Percentiles rank a stretch among this genome's conserved stretches.
phyloP scores from a whole-genome alignment of 2,797 vertebrate species.

The Apogon hyalosoma region DNA sequence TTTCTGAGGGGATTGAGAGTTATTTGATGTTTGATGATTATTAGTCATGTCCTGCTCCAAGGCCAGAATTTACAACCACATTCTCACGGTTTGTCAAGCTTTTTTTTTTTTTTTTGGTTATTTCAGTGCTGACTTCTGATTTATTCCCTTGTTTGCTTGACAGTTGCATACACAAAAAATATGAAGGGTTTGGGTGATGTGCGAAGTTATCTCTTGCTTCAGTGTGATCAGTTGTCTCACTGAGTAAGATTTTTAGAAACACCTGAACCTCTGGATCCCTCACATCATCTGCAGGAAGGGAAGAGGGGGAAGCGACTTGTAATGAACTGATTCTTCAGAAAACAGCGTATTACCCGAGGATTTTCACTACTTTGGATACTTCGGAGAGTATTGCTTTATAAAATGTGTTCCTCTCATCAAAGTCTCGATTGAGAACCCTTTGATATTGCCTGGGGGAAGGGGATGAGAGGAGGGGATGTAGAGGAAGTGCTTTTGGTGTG shows the following conservation, averaged over 20 bases:
- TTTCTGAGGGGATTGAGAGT: constrained; percentile 71
- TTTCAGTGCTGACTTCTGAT: constrained; percentile 23
- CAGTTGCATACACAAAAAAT: neutral
- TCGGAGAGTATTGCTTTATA: constrained; percentile 71
- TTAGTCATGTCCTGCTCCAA: constrained; percentile 60
- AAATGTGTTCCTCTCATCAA: constrained; percentile 77
- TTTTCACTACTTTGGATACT: constrained; percentile 50
- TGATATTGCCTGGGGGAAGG: constrained; percentile 72
- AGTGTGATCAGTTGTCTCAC: constrained; percentile 5
- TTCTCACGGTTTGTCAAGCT: constrained; percentile 62
- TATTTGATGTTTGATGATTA: constrained; percentile 71
- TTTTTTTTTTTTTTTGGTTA: constrained; percentile 23
- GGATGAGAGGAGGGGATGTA: constrained; percentile 60
- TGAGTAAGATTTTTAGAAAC: constrained; percentile 29
- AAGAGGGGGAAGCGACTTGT: constrained; percentile 31
- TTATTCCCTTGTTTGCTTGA: constrained; percentile 12
- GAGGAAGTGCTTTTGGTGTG: constrained; percentile 69
- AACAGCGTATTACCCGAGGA: constrained; percentile 26
- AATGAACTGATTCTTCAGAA: constrained; percentile 59
- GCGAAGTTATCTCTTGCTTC: neutral
- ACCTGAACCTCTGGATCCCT: constrained; percentile 39
- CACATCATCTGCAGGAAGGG: constrained; percentile 32
- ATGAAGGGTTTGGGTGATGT: neutral
- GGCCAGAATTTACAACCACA: constrained; percentile 53
- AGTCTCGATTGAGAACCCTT: constrained; percentile 79